Conservation (phyloP, 2,888 invertebrate genomes). For the Galerucella nymphaeae region DNA sequence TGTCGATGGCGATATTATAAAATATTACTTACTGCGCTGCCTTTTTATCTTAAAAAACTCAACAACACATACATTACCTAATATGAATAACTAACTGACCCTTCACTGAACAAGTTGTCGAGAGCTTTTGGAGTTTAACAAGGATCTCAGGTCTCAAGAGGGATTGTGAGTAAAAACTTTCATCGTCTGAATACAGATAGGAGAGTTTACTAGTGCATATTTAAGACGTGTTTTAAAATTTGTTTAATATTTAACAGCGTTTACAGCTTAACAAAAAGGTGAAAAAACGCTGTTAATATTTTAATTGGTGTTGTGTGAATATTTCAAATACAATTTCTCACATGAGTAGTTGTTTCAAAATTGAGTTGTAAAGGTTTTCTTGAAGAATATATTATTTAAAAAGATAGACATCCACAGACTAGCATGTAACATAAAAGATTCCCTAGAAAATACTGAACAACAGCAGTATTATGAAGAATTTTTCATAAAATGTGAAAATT, state of each 20-base stretch:
- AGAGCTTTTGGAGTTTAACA: conserved; percentile 24
- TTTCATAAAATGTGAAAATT: too few species aligned
- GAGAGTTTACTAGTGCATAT: neutral
- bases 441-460: too few species aligned
- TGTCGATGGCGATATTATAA: neutral
- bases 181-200: conserved; percentile 7
- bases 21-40: neutral
- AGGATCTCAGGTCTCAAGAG: conserved; percentile 23
- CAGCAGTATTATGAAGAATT: too few species aligned
- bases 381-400: too few species aligned
- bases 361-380: too few species aligned
- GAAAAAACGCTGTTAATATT: too few species aligned
- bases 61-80: neutral
- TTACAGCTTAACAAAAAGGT: too few species aligned
- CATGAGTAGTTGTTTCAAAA: too few species aligned
- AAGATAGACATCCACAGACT: too few species aligned
- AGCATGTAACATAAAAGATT: too few species aligned
- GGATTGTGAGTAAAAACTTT: conserved; percentile 15
- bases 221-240: conserved; percentile 5
- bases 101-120: conserved; percentile 24
- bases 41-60: conserved; percentile 1
- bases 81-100: conserved; percentile 18
- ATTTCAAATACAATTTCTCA: too few species aligned
- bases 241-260: neutral
- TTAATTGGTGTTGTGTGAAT: too few species aligned